Conservation (phyloP, 1,140 invertebrate genomes). For the Eumaeus atala region DNA sequence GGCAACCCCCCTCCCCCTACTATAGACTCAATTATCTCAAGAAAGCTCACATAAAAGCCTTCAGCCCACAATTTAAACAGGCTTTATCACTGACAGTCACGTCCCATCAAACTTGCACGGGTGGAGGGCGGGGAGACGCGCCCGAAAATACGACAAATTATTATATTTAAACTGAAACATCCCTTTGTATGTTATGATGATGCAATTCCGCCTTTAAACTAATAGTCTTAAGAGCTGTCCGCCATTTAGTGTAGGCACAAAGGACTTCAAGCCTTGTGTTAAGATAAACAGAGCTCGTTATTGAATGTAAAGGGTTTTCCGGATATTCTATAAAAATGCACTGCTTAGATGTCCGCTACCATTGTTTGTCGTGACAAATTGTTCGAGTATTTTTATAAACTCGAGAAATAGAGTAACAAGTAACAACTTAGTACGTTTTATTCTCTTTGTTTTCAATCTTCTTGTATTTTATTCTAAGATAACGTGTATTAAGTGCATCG, state of each 20-base stretch:
- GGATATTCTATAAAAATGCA: not conserved
- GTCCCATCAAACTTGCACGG: slow-evolving; percentile 10
- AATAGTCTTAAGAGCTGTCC: not conserved
- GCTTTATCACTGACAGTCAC: slow-evolving; percentile 6
- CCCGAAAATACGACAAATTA: slow-evolving; percentile 16
- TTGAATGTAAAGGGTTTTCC: not conserved
- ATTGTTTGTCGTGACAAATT: slow-evolving; percentile 13
- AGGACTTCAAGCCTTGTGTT: not conserved
- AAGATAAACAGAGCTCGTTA: not conserved
- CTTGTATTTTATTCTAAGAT: slow-evolving; percentile 1
- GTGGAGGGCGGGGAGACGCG: too few relatives aligned
- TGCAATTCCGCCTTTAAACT: not conserved
- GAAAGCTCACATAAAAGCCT: too few relatives aligned
- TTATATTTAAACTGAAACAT: slow-evolving; percentile 14
- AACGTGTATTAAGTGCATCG: not conserved
- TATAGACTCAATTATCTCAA: too few relatives aligned
- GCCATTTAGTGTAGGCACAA: not conserved
- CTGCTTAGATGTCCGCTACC: not conserved
- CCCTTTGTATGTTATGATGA: not conserved
- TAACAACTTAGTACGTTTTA: not conserved
- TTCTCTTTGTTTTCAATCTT: not conserved
- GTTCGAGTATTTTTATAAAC: slow-evolving; percentile 8
- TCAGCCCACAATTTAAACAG: not conserved
- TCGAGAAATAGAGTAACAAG: not conserved
- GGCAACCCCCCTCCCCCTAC: too few relatives aligned